Conservation (phyloP, 2,888 invertebrate species). For the Trichopoda pennipes region DNA sequence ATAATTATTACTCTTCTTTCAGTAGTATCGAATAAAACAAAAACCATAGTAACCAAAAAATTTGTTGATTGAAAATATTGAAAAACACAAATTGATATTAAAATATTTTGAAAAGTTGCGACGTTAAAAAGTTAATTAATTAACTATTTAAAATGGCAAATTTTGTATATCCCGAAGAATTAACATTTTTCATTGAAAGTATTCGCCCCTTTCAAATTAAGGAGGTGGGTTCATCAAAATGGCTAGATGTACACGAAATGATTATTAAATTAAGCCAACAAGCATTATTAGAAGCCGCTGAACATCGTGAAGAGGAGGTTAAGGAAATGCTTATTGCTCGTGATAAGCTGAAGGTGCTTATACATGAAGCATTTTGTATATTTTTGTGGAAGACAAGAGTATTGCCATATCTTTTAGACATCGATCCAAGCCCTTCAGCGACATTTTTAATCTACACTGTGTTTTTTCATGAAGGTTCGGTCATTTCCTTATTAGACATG, state of each 20-base stretch:
- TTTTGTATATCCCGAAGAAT: constrained; percentile 86
- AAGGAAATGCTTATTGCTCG: constrained; percentile 88
- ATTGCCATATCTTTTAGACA: constrained; percentile 87
- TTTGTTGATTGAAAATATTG: constrained; percentile 16
- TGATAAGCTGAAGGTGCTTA: constrained; percentile 83
- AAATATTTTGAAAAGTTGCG: too few relatives aligned
- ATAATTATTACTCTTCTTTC: too few relatives aligned
- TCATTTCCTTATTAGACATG: constrained; percentile 90
- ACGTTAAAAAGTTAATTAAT: too few relatives aligned
- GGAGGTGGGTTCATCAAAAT: constrained; percentile 87
- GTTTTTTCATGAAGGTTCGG: constrained; percentile 90
- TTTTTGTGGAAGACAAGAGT: constrained; percentile 93
- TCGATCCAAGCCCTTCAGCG: constrained; percentile 85
- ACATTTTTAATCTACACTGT: constrained; percentile 90
- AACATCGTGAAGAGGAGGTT: constrained; percentile 90
- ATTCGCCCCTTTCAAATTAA: constrained; percentile 85
- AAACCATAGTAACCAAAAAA: constrained; percentile 59
- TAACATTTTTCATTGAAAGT: constrained; percentile 88
- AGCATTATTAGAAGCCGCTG: constrained; percentile 90
- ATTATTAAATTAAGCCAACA: constrained; percentile 93
- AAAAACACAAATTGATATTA: too few relatives aligned
- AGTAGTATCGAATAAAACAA: neutral
- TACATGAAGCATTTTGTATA: constrained; percentile 91
- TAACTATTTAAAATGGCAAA: constrained; percentile 74
- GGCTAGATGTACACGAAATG: constrained; percentile 91